Conservation (phyloP, 2,888 invertebrate genomes). For the Drosophila niveifrons region DNA sequence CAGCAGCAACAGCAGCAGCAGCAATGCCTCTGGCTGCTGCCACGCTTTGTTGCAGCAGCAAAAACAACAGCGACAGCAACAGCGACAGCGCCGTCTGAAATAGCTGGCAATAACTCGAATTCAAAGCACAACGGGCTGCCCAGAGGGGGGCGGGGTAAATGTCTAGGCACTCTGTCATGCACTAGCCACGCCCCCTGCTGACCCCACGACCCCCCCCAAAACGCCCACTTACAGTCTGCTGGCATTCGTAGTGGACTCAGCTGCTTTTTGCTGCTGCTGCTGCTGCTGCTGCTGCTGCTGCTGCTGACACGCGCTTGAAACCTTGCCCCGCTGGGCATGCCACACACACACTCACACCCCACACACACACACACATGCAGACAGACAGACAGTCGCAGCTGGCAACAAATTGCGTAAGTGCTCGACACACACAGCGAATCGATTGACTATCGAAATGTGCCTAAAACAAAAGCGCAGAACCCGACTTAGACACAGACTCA, state of each 20-base stretch:
- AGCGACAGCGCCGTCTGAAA: conserved; percentile 49
- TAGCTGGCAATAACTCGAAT: conserved; percentile 78
- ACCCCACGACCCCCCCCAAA: conserved; percentile 47
- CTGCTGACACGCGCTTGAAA: conserved; percentile 74
- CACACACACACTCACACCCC: not conserved
- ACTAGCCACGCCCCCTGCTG: conserved; percentile 66
- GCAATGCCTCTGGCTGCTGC: conserved; percentile 22
- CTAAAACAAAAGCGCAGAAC: not conserved
- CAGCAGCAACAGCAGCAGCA: conserved; percentile 35
- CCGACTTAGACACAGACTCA: not conserved
- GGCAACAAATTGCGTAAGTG: conserved; percentile 56
- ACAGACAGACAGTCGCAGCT: conserved; percentile 27
- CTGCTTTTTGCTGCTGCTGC: conserved; percentile 52
- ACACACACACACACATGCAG: not conserved
- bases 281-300: conserved; percentile 27
- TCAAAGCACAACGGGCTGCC: conserved; percentile 62
- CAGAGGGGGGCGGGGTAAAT: not conserved
- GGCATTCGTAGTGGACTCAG: not conserved
- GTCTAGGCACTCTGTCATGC: conserved; percentile 66
- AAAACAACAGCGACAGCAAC: not conserved
- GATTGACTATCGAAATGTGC: conserved; percentile 34
- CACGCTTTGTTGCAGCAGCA: conserved; percentile 18
- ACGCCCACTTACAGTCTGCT: conserved; percentile 64
- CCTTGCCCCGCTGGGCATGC: conserved; percentile 64
- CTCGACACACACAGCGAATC: conserved; percentile 28